Percentiles rank a stretch among this genome's conserved stretches.
These are phyloP conservation scores for Pontoporia blainvillei DNA, from an alignment of 2,113 vertebrate species.

Conservation along the genomic window DNA sequence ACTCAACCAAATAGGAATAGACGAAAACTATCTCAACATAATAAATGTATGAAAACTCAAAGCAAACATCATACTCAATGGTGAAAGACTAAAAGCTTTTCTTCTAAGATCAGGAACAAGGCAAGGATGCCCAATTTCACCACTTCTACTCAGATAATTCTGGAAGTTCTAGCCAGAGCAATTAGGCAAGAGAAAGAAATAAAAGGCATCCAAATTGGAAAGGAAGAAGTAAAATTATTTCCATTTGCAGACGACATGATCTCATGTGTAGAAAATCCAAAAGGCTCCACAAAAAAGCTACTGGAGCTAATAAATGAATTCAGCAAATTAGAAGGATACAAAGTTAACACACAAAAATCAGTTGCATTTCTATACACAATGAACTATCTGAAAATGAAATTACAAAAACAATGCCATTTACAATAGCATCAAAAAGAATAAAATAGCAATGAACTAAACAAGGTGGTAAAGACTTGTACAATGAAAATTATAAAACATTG, in stretches of 20 bases:
- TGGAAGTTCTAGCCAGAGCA: background rate
- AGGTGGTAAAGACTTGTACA: background rate
- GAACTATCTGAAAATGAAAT: background rate
- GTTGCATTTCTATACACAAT: background rate
- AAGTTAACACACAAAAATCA: background rate
- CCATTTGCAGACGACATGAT: background rate
- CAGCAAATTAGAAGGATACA: background rate
- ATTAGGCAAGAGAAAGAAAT: background rate
- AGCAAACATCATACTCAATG: too few relatives aligned
- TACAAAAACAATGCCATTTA: background rate
- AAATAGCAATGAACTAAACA: background rate
- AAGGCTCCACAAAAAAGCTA: background rate
- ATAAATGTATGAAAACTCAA: too few relatives aligned
- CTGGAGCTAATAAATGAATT: background rate
- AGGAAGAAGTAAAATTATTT: background rate
- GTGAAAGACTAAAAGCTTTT: too few relatives aligned
- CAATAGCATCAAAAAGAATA: background rate
- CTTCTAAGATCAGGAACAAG: too few relatives aligned
- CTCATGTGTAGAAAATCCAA: background rate
- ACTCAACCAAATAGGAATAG: too few relatives aligned
- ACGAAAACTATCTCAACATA: too few relatives aligned
- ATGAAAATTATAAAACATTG: background rate
- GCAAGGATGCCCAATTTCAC: background rate
- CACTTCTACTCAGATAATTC: background rate
- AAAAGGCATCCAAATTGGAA: background rate